Percentiles rank a stretch among this genome's conserved stretches.
phyloP scores from a whole-genome alignment of 2,113 vertebrate species.

The Ameiurus melas region DNA sequence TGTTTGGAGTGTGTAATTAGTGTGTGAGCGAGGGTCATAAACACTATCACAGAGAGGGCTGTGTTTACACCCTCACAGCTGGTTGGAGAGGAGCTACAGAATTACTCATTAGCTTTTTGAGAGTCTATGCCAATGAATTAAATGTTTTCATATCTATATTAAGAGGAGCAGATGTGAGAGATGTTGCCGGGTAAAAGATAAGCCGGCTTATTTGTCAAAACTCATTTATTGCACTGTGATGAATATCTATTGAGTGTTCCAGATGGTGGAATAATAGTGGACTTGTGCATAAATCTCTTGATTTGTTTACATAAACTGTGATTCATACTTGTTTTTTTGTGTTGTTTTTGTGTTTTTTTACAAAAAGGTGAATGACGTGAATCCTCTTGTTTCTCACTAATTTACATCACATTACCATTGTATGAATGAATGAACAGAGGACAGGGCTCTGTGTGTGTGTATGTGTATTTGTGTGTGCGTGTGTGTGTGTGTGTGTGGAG shows the following conservation, averaged over 20 bases:
- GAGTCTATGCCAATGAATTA: background rate
- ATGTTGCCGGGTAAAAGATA: background rate
- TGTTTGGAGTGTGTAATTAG: slow-evolving; percentile 54
- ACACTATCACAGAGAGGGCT: slow-evolving; percentile 46
- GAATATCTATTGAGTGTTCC: slow-evolving; percentile 9
- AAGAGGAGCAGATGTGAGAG: background rate
- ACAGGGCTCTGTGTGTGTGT: slow-evolving; percentile 42
- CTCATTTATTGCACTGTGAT: background rate
- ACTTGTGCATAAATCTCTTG: slow-evolving; percentile 3
- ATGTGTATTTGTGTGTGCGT: slow-evolving; percentile 47
- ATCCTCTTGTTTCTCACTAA: slow-evolving; percentile 45
- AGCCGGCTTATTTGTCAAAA: background rate
- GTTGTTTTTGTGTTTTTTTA: background rate
- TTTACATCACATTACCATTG: slow-evolving; percentile 55
- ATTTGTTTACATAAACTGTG: slow-evolving; percentile 32
- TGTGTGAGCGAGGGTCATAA: slow-evolving; percentile 45
- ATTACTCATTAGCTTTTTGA: slow-evolving; percentile 25
- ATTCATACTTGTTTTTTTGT: slow-evolving; percentile 8
- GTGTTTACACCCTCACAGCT: slow-evolving; percentile 47
- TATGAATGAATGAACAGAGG: slow-evolving; percentile 42
- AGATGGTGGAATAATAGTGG: slow-evolving; percentile 30
- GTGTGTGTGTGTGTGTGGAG: slow-evolving; percentile 48
- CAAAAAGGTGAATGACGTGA: slow-evolving; percentile 41
- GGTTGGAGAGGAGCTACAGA: slow-evolving; percentile 37
- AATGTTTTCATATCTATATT: slow-evolving; percentile 31